Evolutionary conservation across 2,888 invertebrate genomes (phyloP).

Genomic region (Polymixis lichenea): DNA sequence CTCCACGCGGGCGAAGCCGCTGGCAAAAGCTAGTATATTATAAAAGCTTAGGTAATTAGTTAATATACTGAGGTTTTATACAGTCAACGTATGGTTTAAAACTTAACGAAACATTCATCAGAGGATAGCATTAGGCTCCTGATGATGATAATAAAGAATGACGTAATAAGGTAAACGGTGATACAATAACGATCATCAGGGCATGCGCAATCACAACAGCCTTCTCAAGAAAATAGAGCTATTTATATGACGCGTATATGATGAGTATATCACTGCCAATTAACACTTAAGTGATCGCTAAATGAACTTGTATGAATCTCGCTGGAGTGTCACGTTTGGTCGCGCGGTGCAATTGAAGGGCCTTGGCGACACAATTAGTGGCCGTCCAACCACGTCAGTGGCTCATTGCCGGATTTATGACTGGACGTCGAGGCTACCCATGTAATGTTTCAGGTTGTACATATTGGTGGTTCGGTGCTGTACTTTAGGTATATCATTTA

Average conservation of each 20-base stretch:
- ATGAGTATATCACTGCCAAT: constrained; percentile 51
- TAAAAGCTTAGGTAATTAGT: neutral
- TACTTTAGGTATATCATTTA: neutral
- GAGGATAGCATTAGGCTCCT: neutral
- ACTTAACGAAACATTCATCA: neutral
- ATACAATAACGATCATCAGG: neutral
- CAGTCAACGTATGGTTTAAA: neutral
- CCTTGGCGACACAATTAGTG: constrained; percentile 62
- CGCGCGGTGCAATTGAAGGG: constrained; percentile 32
- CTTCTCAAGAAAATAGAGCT: constrained; percentile 17
- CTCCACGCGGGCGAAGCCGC: too few relatives aligned
- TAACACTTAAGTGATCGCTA: constrained; percentile 55
- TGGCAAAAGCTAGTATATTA: too few relatives aligned
- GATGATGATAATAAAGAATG: neutral
- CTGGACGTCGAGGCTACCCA: neutral
- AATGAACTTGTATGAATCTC: constrained; percentile 59
- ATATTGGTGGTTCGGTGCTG: neutral
- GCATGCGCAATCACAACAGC: constrained; percentile 12
- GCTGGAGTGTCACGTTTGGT: constrained; percentile 17
- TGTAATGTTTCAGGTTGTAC: neutral
- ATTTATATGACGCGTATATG: constrained; percentile 30
- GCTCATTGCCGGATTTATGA: constrained; percentile 63
- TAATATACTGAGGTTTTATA: neutral
- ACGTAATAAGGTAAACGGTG: neutral
- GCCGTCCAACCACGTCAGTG: constrained; percentile 15